These are phyloP conservation scores for Dynastes maya DNA, from an alignment of 2,888 invertebrate species.

Conservation along the genomic window DNA sequence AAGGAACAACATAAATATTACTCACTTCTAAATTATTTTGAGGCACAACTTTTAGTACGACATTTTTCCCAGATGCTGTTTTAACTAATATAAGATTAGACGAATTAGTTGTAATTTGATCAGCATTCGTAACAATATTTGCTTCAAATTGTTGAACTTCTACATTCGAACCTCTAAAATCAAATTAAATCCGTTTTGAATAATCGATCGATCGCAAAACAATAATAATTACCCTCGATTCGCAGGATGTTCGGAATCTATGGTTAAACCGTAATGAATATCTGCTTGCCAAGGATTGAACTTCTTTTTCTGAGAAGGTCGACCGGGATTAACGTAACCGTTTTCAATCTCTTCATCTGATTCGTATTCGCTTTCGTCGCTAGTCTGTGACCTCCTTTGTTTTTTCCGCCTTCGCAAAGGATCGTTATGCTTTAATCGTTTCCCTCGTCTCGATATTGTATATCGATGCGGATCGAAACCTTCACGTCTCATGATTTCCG, in stretches of 20 bases:
- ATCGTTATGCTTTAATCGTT: conserved; percentile 60
- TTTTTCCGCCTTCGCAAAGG: conserved; percentile 62
- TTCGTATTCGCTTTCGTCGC: conserved; percentile 63
- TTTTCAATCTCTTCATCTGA: conserved; percentile 58
- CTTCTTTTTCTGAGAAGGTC: conserved; percentile 59
- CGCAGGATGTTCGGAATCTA: conserved; percentile 63
- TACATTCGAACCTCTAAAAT: conserved; percentile 56
- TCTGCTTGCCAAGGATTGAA: conserved; percentile 70
- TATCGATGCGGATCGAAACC: conserved; percentile 69
- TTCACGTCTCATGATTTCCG: conserved; percentile 69
- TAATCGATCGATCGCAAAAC: not conserved
- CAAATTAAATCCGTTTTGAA: not conserved
- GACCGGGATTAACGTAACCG: conserved; percentile 46
- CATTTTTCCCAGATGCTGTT: conserved; percentile 69
- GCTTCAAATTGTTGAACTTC: conserved; percentile 56
- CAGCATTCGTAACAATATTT: conserved; percentile 58
- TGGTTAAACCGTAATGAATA: conserved; percentile 69
- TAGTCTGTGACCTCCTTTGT: conserved; percentile 57
- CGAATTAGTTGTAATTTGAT: conserved; percentile 61
- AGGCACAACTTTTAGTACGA: conserved; percentile 68
- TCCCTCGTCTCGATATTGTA: conserved; percentile 67
- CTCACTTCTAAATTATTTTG: conserved; percentile 59
- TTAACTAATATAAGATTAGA: conserved; percentile 69
- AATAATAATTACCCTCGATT: conserved; percentile 62
- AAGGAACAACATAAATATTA: not conserved